Base-by-base conservation (phyloP, 2,797 vertebrate genomes). In the Leptoclinus maculatus region DNA sequence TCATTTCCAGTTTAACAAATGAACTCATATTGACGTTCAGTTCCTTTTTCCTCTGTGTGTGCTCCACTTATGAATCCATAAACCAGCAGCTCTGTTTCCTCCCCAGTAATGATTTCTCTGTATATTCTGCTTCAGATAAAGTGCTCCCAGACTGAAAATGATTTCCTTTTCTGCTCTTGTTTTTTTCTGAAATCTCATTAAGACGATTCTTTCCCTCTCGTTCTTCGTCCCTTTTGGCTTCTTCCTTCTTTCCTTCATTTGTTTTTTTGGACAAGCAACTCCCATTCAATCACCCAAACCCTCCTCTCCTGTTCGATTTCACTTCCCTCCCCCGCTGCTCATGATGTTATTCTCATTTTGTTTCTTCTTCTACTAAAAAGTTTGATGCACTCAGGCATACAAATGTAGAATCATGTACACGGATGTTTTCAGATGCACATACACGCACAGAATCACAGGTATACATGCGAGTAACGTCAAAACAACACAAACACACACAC, bases 41-140 rank as follows among this genome's bases (percentile, higher is more conserved):
- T 38, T 78, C 66, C 74, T 41, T 58, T 47, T 72, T 62, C 69
- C 25, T 16, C 13, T 43, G 3, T 43, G 13, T 54, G 57, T 45
- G 66, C 53, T 79, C 34, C 73, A 45, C 36, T 79, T 79, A 87
- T 87, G 74, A 82, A 84, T 82, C 82, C 76, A 87, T 84, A 79
- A 87, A 82, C 1, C 41, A 60, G 79, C 77, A 66, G 66, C 1
- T 54, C 81, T 58, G 53, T 41, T 78, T 77, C 71, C 79, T 80
- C 65, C 82, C 43, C 54, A 9, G 64, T 82, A 84, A 78, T 63
- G 76, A 84, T 78, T 79, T 29, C 69, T 77, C 72, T 64, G 47
- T 78, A 12, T 71, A 54, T 76, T 79, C 10, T 58, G 23, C 69
- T 45, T 59, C 76, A 79, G 78, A 83, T 66, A 34, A 83, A 83